Evolutionary conservation across 2,797 vertebrate genomes (phyloP).

Genomic region (Loriculus beryllinus): DNA sequence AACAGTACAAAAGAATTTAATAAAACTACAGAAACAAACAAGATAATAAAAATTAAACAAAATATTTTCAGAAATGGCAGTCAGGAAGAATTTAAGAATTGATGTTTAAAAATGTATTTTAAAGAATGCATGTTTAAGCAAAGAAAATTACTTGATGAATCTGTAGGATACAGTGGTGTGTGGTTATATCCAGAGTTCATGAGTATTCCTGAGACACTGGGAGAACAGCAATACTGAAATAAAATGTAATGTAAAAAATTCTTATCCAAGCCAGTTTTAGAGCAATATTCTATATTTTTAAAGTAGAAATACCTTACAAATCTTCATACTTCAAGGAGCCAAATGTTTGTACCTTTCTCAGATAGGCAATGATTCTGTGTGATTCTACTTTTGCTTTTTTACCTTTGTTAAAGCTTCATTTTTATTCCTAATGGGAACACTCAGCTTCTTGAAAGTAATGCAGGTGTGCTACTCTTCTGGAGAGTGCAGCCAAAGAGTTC

Average conservation of each 20-base stretch:
- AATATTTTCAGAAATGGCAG: background rate
- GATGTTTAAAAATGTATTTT: background rate
- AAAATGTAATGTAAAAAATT: background rate
- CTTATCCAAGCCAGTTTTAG: background rate
- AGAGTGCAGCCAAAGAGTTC: background rate
- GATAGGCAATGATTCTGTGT: background rate
- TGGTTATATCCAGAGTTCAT: background rate
- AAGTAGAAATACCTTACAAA: background rate
- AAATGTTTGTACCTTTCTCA: background rate
- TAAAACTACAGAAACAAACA: background rate
- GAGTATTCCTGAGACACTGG: background rate
- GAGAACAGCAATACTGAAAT: background rate
- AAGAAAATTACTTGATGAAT: background rate
- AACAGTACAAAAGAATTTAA: background rate
- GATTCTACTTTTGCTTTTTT: background rate
- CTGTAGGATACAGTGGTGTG: background rate
- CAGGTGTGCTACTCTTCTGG: background rate
- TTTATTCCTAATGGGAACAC: background rate
- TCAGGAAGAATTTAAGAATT: background rate
- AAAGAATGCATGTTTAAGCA: background rate
- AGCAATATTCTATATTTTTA: background rate
- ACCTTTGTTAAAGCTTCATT: background rate
- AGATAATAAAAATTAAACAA: background rate
- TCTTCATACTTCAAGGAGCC: background rate
- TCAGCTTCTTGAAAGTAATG: background rate